Evolutionary conservation across 2,888 invertebrate genomes (phyloP).

Genomic region (Lapara coniferarum): DNA sequence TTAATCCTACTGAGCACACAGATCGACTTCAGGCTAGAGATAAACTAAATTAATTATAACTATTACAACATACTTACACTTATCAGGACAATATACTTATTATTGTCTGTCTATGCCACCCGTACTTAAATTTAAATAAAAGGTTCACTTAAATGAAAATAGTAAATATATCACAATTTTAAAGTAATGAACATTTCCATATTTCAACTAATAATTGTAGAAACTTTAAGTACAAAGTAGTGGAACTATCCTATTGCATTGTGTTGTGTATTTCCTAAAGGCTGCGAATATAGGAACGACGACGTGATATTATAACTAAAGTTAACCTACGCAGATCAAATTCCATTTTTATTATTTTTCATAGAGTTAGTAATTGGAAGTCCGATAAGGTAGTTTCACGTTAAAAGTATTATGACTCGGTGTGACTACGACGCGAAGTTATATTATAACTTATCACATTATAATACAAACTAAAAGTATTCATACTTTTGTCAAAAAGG

Average conservation of each 20-base stretch:
- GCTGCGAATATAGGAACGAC: slow-evolving; percentile 75
- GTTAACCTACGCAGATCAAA: slow-evolving; percentile 60
- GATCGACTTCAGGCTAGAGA: slow-evolving; percentile 26
- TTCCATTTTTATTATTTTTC: slow-evolving; percentile 72
- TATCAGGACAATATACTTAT: slow-evolving; percentile 31
- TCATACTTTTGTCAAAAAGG: slow-evolving; percentile 66
- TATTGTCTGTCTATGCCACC: slow-evolving; percentile 50
- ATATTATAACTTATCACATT: slow-evolving; percentile 76
- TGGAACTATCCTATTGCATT: slow-evolving; percentile 67
- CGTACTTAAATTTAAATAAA: slow-evolving; percentile 58
- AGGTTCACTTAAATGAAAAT: slow-evolving; percentile 52
- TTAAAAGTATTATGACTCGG: slow-evolving; percentile 83
- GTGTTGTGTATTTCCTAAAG: slow-evolving; percentile 42
- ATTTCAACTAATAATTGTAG: slow-evolving; percentile 51
- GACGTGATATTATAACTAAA: slow-evolving; percentile 60
- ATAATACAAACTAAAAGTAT: slow-evolving; percentile 63
- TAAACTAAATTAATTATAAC: slow-evolving; percentile 25
- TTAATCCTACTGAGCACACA: slow-evolving; percentile 50
- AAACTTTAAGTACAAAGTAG: slow-evolving; percentile 75
- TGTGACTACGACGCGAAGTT: slow-evolving; percentile 80
- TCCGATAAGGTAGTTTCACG: slow-evolving; percentile 69
- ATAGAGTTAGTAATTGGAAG: slow-evolving; percentile 59
- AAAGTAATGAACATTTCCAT: slow-evolving; percentile 60
- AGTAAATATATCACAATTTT: slow-evolving; percentile 78
- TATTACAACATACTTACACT: slow-evolving; percentile 29